A percentile compares a stretch with the other conserved stretches of the same genome.
Evolutionary conservation across 2,888 invertebrate genomes (phyloP).

Genomic region (Dugesia japonica): DNA sequence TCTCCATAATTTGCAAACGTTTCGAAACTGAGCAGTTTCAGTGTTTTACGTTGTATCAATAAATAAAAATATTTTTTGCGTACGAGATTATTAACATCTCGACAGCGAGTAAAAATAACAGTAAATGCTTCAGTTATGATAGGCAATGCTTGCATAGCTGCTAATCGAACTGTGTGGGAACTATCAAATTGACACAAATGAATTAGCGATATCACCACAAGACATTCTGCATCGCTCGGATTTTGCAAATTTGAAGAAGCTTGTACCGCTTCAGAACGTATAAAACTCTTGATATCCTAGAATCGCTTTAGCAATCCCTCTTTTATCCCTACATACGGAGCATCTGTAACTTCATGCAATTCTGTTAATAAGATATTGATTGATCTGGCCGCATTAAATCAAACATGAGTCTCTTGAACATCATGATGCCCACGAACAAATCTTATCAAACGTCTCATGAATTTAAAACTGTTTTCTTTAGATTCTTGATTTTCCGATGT

Average conservation of each 20-base stretch:
- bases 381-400: background rate
- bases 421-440: background rate
- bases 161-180: slow-evolving; percentile 58
- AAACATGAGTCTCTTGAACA: background rate
- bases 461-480: background rate
- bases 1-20: slow-evolving; percentile 54
- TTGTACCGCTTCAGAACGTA: slow-evolving; percentile 63
- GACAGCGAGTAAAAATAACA: slow-evolving; percentile 58
- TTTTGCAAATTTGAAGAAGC: slow-evolving; percentile 67
- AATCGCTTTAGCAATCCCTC: slow-evolving; percentile 11
- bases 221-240: slow-evolving; percentile 60
- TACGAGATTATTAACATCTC: slow-evolving; percentile 64
- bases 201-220: slow-evolving; percentile 51
- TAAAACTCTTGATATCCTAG: slow-evolving; percentile 25
- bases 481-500: background rate
- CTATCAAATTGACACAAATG: slow-evolving; percentile 54
- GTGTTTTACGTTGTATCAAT: slow-evolving; percentile 39
- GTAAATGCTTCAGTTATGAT: slow-evolving; percentile 59
- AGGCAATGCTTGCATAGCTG: slow-evolving; percentile 61
- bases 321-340: slow-evolving; percentile 9
- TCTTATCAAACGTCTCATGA: background rate
- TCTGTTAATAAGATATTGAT: background rate
- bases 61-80: slow-evolving; percentile 53
- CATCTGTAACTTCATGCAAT: background rate
- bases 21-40: slow-evolving; percentile 54